phyloP scores from a whole-genome alignment of 2,888 invertebrate genomes.

The Xanthia togata region DNA sequence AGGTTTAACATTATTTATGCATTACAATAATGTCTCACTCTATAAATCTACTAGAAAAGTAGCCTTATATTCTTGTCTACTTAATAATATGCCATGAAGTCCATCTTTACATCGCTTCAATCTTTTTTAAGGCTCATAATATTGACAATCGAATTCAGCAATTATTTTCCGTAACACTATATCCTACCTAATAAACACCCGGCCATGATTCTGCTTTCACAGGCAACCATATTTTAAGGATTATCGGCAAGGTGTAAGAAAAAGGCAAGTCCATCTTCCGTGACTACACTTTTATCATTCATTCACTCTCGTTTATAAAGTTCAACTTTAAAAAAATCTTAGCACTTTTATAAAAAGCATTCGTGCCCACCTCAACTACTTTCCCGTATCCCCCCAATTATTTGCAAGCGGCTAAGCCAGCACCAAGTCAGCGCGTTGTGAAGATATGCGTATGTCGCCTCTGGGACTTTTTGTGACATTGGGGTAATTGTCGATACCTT shows the following conservation, averaged over 20 bases:
- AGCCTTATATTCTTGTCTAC: not conserved
- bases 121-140: not conserved
- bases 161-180: not conserved
- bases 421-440: constrained; percentile 68
- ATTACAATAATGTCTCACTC: not conserved
- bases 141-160: not conserved
- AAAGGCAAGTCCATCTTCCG: not conserved
- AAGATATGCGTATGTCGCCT: constrained; percentile 60
- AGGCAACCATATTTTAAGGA: not conserved
- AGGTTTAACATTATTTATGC: not conserved
- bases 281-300: not conserved
- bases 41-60: not conserved
- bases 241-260: not conserved
- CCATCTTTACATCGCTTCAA: not conserved
- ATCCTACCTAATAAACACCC: not conserved
- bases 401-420: constrained; percentile 62
- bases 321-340: not conserved
- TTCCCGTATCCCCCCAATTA: constrained; percentile 46
- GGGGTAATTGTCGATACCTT: constrained; percentile 40
- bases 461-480: constrained; percentile 53
- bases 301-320: not conserved
- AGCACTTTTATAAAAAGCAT: not conserved
- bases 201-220: not conserved
- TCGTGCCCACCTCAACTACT: constrained; percentile 16
- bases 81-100: not conserved